These are phyloP conservation scores for Pseudoatta argentina DNA, from an alignment of 1,140 invertebrate genomes.

Conservation along the genomic window DNA sequence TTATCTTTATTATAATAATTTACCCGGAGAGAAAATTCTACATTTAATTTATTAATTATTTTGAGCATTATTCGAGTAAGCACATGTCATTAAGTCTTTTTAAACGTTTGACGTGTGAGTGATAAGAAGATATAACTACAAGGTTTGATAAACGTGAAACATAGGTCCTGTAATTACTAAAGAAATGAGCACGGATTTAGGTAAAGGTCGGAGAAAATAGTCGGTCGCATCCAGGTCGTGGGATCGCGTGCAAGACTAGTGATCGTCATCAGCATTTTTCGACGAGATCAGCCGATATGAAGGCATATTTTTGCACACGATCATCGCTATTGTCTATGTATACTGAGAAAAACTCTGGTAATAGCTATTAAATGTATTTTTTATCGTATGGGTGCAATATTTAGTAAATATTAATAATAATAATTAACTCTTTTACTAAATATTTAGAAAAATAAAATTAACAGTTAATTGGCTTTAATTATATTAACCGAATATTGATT, in stretches of 20 bases:
- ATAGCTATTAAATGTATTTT: no score
- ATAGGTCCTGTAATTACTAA: neutral
- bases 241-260: conserved; percentile 45
- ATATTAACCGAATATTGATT: no score
- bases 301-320: conserved; percentile 38
- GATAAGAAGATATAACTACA: neutral
- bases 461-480: no score
- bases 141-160: neutral
- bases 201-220: conserved; percentile 62
- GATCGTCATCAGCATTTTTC: conserved; percentile 48
- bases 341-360: no score
- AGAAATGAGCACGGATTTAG: conserved; percentile 23
- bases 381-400: no score
- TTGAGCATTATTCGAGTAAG: neutral
- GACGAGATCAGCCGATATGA: conserved; percentile 53
- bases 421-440: no score
- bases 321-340: conserved; percentile 10
- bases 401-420: no score
- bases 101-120: neutral
- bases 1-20: neutral
- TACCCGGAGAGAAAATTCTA: neutral
- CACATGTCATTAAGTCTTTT: neutral
- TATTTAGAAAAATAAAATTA: no score
- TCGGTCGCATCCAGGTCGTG: neutral
- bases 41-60: neutral